Percentiles rank a stretch among this genome's conserved stretches.
phyloP scores from a whole-genome alignment of 1,140 invertebrate species.

The Brachionus paranguensis region DNA sequence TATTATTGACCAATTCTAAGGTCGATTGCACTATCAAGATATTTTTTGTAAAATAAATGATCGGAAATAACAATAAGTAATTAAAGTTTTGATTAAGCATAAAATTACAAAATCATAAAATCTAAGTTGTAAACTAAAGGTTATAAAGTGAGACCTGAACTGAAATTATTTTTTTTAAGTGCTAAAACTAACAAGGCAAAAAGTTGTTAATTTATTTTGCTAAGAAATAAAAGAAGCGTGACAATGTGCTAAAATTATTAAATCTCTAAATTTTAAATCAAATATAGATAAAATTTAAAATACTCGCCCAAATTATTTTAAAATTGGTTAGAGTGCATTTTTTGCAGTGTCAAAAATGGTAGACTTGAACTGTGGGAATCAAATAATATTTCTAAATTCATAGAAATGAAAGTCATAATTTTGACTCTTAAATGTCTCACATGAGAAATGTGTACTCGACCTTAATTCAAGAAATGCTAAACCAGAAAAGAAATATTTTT shows the following conservation, averaged over 20 bases:
- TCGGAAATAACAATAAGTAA: background rate
- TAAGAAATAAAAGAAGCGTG: background rate
- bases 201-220: background rate
- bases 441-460: background rate
- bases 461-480: background rate
- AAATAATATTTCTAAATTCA: background rate
- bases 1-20: background rate
- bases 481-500: background rate
- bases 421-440: background rate
- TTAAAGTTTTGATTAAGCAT: background rate
- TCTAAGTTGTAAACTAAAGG: background rate
- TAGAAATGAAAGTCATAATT: background rate
- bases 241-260: background rate
- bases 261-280: background rate
- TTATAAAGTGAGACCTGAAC: background rate
- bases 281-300: background rate
- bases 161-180: background rate
- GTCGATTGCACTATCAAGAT: background rate
- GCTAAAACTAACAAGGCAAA: background rate
- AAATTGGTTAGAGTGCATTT: no score
- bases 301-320: no score
- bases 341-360: no score
- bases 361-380: no score
- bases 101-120: background rate
- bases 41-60: background rate